These are phyloP conservation scores for Hemistola chrysoprasaria DNA, from an alignment of 2,888 invertebrate genomes.

Conservation along the genomic window DNA sequence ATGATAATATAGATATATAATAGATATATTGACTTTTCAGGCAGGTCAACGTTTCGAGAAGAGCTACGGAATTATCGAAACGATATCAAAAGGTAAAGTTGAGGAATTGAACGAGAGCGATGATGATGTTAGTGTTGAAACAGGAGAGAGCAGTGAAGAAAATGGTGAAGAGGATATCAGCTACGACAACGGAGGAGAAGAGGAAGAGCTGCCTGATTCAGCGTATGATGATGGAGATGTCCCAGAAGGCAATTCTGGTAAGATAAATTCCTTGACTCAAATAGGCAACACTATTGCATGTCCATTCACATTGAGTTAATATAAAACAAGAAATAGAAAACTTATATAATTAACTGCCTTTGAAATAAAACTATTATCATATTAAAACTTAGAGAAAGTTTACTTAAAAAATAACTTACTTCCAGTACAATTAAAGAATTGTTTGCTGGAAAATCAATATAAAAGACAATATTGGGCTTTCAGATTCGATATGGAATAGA, in stretches of 20 bases:
- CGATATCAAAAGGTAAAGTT: conserved; percentile 12
- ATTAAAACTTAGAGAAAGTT: too few relatives aligned
- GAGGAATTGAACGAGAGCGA: conserved; percentile 15
- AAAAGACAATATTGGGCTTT: conserved; percentile 12
- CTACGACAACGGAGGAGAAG: too few relatives aligned
- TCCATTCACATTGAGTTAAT: too few relatives aligned
- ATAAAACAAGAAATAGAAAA: too few relatives aligned
- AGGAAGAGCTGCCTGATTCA: conserved; percentile 24
- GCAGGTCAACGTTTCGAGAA: conserved; percentile 81
- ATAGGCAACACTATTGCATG: too few relatives aligned
- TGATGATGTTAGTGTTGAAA: conserved; percentile 11
- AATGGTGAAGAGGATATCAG: conserved; percentile 25
- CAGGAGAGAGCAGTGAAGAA: conserved; percentile 19
- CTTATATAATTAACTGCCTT: too few relatives aligned
- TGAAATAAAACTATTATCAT: too few relatives aligned
- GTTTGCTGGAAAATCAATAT: not conserved
- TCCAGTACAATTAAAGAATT: too few relatives aligned
- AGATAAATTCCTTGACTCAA: too few relatives aligned
- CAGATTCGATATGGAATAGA: conserved; percentile 38
- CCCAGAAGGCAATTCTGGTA: conserved; percentile 2
- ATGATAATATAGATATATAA: too few relatives aligned
- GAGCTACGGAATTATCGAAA: conserved; percentile 54
- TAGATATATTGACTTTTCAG: conserved; percentile 31
- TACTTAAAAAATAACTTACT: too few relatives aligned
- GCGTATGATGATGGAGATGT: conserved; percentile 28